Evolutionary conservation across 2,888 invertebrate genomes (phyloP).

Genomic region (Autographa pulchrina): DNA sequence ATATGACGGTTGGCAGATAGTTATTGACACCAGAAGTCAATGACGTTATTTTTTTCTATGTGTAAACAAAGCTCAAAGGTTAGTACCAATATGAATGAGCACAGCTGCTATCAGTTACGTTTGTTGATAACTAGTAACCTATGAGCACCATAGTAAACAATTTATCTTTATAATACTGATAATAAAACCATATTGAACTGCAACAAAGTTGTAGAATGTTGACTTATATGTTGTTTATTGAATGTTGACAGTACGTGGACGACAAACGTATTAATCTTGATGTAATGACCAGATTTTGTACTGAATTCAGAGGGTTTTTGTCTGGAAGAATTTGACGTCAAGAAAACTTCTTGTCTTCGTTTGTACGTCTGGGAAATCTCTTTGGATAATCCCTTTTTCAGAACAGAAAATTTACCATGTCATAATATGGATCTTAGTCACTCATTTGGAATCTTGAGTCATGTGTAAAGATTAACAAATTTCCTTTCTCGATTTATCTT

Average conservation of each 20-base stretch:
- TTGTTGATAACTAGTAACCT: constrained; percentile 24
- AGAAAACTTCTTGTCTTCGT: too few relatives aligned
- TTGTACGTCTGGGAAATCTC: too few relatives aligned
- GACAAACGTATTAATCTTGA: background rate
- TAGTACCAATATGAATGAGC: constrained; percentile 18
- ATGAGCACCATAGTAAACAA: constrained; percentile 27
- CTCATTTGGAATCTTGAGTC: background rate
- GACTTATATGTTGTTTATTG: too few relatives aligned
- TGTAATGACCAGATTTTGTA: too few relatives aligned
- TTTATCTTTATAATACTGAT: constrained; percentile 33
- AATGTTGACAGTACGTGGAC: background rate
- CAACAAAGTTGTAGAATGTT: constrained; percentile 10
- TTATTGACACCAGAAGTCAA: background rate
- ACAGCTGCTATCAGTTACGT: constrained; percentile 16
- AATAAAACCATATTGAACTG: constrained; percentile 19
- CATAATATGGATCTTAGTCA: background rate
- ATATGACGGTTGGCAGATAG: too few relatives aligned
- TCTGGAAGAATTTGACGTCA: too few relatives aligned
- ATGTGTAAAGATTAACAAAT: background rate
- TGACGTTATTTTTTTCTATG: background rate
- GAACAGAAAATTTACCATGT: background rate
- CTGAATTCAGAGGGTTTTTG: too few relatives aligned
- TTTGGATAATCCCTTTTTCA: constrained; percentile 13
- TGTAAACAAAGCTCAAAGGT: background rate
- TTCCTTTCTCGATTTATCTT: background rate